Base-by-base conservation (phyloP, 2,797 vertebrate species). In the Siniperca scherzeri region DNA sequence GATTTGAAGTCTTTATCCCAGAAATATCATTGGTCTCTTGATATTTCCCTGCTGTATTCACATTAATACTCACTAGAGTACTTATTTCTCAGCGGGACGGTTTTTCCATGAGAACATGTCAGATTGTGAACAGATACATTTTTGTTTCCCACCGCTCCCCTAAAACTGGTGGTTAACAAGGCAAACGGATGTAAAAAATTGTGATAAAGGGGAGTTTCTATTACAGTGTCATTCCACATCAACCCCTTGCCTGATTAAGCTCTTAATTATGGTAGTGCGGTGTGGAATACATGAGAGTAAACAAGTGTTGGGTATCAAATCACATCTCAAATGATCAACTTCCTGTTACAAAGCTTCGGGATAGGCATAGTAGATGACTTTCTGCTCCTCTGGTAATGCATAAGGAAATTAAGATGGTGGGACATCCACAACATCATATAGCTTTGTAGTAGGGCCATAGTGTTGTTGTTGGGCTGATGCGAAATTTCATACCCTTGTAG, bases 171-270 rank as follows among this genome's bases (percentile, higher is more conserved):
- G 19, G 44, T 65, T 78, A 84, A 90, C 84, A 65, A 87, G 78
- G 65, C 75, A 80, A 79, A 60, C 30, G n/a, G 81, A 83, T 84
- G 78, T 77, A 79, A 78, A 27, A 81, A 80, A 78, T 7, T 68
- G 42, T 38, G 76, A 88, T 86, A 72, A 82, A 71, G 78, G 84
- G 81, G 69, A 75, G 55, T 77, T 84, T 79, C 68, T 87, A 70
- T 87, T 80, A 80, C 74, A 7, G 25, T 90, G 78, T 87, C 77
- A 68, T 85, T 91, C 78, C 77, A 57, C 76, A 81, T 82, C 68
- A 83, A 66, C 83, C 83, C 59, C 68, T 84, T 75, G 84, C 81
- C 85, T 90, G 82, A 91, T 93, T 91, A 92, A 84, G 74, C 81
- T 77, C 83, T 80, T 93, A 86, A 93, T 94, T 93, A 93, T 78